These are phyloP conservation scores for Taenaris catops DNA, from an alignment of 2,888 invertebrate genomes.

Conservation along the genomic window DNA sequence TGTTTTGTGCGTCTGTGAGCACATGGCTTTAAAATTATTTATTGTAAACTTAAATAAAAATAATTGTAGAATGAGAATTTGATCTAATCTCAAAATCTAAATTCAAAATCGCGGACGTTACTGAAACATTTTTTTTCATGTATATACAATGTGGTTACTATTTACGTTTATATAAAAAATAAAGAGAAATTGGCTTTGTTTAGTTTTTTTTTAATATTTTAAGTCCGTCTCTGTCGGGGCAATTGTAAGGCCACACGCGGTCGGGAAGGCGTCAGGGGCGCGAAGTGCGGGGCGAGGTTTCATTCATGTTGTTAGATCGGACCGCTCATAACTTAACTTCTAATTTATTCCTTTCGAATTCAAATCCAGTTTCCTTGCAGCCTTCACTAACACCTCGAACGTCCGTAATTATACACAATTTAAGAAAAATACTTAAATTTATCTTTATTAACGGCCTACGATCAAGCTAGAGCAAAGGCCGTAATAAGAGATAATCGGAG, in stretches of 20 bases:
- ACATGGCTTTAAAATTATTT: no score
- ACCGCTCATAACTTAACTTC: slow-evolving; percentile 77
- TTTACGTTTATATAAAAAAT: no score
- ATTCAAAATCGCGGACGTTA: no score
- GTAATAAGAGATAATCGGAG: no score
- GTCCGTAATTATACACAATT: slow-evolving; percentile 52
- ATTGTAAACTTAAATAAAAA: no score
- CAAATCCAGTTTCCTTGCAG: slow-evolving; percentile 56
- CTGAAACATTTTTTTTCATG: no score
- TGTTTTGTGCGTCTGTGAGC: no score
- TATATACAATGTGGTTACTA: no score
- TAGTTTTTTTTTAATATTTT: background rate
- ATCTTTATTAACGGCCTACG: slow-evolving; percentile 31
- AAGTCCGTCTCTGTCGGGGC: slow-evolving; percentile 53
- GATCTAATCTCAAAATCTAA: no score
- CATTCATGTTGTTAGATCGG: slow-evolving; percentile 79
- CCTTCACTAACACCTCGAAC: slow-evolving; percentile 48
- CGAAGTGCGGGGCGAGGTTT: slow-evolving; percentile 43
- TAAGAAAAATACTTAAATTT: slow-evolving; percentile 39
- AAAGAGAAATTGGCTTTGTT: slow-evolving; percentile 1
- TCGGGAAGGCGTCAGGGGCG: slow-evolving; percentile 33
- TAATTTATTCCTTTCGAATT: slow-evolving; percentile 70
- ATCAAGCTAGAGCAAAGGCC: slow-evolving; percentile 17
- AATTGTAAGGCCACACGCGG: slow-evolving; percentile 71
- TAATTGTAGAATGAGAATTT: no score